Percentiles rank a stretch among this genome's conserved stretches.
These are phyloP conservation scores for Leptoclinus maculatus DNA, from an alignment of 2,797 vertebrate genomes.

Conservation along the genomic window DNA sequence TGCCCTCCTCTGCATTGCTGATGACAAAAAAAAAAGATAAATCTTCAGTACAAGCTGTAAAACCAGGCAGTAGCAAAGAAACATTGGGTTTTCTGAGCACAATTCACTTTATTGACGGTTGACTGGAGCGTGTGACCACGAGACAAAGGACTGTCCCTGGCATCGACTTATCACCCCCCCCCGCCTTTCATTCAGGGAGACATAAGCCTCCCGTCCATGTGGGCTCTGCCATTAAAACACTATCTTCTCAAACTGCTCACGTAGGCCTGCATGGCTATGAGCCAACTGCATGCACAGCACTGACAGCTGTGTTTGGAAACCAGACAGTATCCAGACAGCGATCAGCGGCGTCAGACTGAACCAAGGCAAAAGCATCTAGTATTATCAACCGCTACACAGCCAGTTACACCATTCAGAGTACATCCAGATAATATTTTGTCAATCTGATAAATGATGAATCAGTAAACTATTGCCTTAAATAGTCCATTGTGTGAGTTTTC, in stretches of 20 bases:
- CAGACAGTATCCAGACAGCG: constrained; percentile 65
- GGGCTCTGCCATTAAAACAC: constrained; percentile 69
- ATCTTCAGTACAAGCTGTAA: constrained; percentile 12
- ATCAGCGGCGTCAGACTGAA: constrained; percentile 23
- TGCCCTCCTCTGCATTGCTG: background rate
- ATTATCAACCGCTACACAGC: background rate
- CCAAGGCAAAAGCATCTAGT: constrained; percentile 3
- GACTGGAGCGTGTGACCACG: constrained; percentile 72
- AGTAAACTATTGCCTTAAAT: background rate
- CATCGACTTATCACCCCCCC: constrained; percentile 72
- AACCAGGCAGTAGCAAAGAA: constrained; percentile 28
- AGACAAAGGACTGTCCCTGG: constrained; percentile 77
- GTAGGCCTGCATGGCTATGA: constrained; percentile 46
- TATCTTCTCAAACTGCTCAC: constrained; percentile 75
- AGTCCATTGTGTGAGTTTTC: background rate
- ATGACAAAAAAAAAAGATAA: background rate
- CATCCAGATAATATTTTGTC: background rate
- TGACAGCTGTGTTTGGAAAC: constrained; percentile 67
- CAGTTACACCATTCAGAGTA: background rate
- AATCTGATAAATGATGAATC: background rate
- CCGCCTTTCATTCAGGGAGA: constrained; percentile 66
- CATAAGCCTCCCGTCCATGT: constrained; percentile 57
- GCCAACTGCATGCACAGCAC: constrained; percentile 46
- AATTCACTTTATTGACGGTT: constrained; percentile 77
- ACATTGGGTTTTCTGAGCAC: constrained; percentile 45